These are phyloP conservation scores for Drosophila hamatofila DNA, from an alignment of 2,888 invertebrate genomes.

Conservation along the genomic window DNA sequence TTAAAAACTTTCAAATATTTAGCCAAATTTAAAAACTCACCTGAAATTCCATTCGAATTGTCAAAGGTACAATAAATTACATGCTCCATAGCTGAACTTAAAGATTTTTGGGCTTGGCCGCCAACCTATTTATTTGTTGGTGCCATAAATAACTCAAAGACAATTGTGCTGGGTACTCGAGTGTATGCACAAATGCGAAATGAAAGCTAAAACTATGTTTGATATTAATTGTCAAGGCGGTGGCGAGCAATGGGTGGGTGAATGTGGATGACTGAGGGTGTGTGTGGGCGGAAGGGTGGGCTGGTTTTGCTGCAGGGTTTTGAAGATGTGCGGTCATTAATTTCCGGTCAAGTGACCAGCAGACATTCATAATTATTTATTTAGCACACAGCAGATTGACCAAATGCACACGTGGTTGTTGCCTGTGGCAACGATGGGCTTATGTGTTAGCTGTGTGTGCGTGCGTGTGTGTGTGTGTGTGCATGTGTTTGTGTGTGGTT, in stretches of 20 bases:
- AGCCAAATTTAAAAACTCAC: too few species aligned
- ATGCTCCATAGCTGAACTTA: background rate
- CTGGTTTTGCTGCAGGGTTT: conserved; percentile 15
- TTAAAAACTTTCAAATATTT: too few species aligned
- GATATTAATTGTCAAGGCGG: conserved; percentile 71
- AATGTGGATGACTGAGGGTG: background rate
- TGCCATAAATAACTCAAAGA: conserved; percentile 71
- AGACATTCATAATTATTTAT: conserved; percentile 81
- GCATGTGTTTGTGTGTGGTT: conserved; percentile 61
- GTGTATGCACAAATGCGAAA: conserved; percentile 68
- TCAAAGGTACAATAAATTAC: background rate
- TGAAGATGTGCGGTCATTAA: conserved; percentile 69
- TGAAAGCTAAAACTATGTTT: conserved; percentile 68
- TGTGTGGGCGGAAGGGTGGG: background rate
- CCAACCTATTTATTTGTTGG: conserved; percentile 16
- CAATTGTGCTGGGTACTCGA: conserved; percentile 56
- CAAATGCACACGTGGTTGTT: conserved; percentile 71
- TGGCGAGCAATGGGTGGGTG: conserved; percentile 3
- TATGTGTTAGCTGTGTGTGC: conserved; percentile 60
- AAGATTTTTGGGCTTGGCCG: background rate
- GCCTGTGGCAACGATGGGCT: conserved; percentile 25
- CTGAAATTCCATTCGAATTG: background rate
- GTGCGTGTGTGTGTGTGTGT: conserved; percentile 15
- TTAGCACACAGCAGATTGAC: conserved; percentile 73
- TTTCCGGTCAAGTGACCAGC: conserved; percentile 77